These are phyloP conservation scores for Lycophotia porphyrea DNA, from an alignment of 2,888 invertebrate species.

Conservation along the genomic window DNA sequence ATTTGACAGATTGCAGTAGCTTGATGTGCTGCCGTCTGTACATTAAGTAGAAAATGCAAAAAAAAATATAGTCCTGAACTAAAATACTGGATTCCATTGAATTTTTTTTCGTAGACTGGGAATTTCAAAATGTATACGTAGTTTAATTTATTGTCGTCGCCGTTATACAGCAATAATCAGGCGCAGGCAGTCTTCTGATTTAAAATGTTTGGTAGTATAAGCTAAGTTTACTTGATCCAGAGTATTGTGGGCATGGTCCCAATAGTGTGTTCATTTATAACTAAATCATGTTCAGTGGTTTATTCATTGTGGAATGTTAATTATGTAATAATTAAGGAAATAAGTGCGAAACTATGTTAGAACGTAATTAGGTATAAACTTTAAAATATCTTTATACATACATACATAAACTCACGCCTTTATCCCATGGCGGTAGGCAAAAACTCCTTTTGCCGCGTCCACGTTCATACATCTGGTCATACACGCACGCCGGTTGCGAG, in stretches of 20 bases:
- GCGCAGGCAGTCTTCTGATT: neutral
- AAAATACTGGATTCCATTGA: neutral
- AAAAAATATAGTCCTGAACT: neutral
- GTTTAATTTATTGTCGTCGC: no score
- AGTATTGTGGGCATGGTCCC: slow-evolving; percentile 11
- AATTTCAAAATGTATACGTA: neutral
- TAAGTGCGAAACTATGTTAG: slow-evolving; percentile 10
- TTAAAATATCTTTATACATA: no score
- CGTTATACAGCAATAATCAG: neutral
- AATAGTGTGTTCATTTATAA: slow-evolving; percentile 45
- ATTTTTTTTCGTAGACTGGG: neutral
- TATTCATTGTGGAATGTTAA: slow-evolving; percentile 34
- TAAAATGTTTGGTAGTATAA: slow-evolving; percentile 1
- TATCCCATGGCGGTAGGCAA: no score
- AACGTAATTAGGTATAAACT: slow-evolving; percentile 6
- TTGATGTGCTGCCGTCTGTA: no score
- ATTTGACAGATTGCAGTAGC: no score
- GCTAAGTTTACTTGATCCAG: slow-evolving; percentile 17
- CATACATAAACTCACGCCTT: no score
- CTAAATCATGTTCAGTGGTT: slow-evolving; percentile 46
- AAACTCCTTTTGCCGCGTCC: no score
- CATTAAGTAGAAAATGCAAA: neutral
- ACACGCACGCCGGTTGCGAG: no score
- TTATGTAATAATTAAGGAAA: slow-evolving; percentile 6
- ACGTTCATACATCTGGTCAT: no score